phyloP scores from a whole-genome alignment of 1,140 invertebrate genomes.

The Drosophila ambigua region DNA sequence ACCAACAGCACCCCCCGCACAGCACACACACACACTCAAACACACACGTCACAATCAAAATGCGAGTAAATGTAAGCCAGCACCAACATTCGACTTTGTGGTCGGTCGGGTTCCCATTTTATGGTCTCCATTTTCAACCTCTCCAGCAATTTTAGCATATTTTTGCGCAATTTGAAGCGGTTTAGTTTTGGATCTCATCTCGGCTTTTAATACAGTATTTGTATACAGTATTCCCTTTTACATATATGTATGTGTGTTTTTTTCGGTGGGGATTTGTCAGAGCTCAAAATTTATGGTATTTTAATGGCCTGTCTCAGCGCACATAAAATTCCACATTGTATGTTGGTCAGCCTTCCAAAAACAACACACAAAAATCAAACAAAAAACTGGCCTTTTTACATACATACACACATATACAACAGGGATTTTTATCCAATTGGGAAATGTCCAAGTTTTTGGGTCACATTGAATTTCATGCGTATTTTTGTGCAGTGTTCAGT shows the following conservation, averaged over 20 bases:
- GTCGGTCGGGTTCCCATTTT: conserved; percentile 31
- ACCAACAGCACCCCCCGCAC: too few species aligned
- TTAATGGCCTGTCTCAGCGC: conserved; percentile 66
- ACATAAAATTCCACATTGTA: conserved; percentile 64
- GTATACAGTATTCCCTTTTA: conserved; percentile 2
- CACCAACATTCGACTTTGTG: conserved; percentile 28
- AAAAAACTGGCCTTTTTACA: conserved; percentile 39
- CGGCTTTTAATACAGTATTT: conserved; percentile 31
- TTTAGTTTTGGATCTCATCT: conserved; percentile 57
- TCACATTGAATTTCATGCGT: conserved; percentile 40
- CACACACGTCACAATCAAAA: conserved; percentile 54
- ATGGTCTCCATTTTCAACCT: conserved; percentile 25
- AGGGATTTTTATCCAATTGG: conserved; percentile 24
- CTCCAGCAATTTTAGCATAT: conserved; percentile 66
- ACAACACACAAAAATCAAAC: conserved; percentile 15
- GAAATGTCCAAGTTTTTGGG: conserved; percentile 44
- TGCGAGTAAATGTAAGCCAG: conserved; percentile 45
- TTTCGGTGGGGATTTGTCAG: conserved; percentile 56
- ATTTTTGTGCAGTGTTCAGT: conserved; percentile 20
- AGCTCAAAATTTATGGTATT: conserved; percentile 73
- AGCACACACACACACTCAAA: neutral
- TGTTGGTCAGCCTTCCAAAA: conserved; percentile 32
- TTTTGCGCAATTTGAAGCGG: conserved; percentile 75
- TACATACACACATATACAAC: conserved; percentile 14
- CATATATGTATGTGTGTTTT: neutral